A percentile compares a stretch with the other conserved stretches of the same genome.
Evolutionary conservation across 2,888 invertebrate species (phyloP).

Genomic region (Cataglyphis albicans): DNA sequence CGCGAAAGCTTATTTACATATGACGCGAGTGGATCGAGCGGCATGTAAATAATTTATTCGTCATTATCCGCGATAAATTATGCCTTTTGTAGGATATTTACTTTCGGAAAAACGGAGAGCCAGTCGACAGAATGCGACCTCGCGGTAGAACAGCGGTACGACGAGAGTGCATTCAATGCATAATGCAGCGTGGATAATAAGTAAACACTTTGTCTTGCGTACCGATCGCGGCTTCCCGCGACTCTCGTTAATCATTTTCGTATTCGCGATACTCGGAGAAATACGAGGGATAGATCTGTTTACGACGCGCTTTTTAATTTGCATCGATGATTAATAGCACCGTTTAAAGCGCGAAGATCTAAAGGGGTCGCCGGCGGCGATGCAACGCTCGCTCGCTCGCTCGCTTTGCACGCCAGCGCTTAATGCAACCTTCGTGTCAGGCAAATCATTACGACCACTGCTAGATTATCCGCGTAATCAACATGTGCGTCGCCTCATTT

Average conservation of each 20-base stretch:
- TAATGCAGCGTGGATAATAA: conserved; percentile 55
- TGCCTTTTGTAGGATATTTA: conserved; percentile 17
- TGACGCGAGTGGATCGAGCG: conserved; percentile 3
- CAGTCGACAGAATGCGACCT: conserved; percentile 17
- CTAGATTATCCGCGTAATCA: conserved; percentile 44
- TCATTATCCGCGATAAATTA: conserved; percentile 59
- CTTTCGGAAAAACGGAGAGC: background rate
- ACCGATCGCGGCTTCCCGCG: conserved; percentile 7
- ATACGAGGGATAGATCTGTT: conserved; percentile 47
- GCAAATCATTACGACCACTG: conserved; percentile 36
- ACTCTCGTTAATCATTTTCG: conserved; percentile 45
- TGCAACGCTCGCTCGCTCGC: conserved; percentile 1
- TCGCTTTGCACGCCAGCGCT: conserved; percentile 19
- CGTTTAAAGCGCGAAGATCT: conserved; percentile 47
- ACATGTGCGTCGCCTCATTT: conserved; percentile 19
- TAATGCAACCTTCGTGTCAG: conserved; percentile 48
- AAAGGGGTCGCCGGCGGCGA: conserved; percentile 51
- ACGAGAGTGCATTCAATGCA: conserved; percentile 41
- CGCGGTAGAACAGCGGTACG: conserved; percentile 17
- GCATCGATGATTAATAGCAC: conserved; percentile 46
- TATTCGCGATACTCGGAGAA: conserved; percentile 26
- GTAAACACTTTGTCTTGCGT: conserved; percentile 58
- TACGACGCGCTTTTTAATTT: conserved; percentile 46
- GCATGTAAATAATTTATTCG: conserved; percentile 43
- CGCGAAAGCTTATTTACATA: conserved; percentile 61